These are phyloP conservation scores for Synodontis membranacea DNA, from an alignment of 2,113 vertebrate genomes.

Conservation along the genomic window DNA sequence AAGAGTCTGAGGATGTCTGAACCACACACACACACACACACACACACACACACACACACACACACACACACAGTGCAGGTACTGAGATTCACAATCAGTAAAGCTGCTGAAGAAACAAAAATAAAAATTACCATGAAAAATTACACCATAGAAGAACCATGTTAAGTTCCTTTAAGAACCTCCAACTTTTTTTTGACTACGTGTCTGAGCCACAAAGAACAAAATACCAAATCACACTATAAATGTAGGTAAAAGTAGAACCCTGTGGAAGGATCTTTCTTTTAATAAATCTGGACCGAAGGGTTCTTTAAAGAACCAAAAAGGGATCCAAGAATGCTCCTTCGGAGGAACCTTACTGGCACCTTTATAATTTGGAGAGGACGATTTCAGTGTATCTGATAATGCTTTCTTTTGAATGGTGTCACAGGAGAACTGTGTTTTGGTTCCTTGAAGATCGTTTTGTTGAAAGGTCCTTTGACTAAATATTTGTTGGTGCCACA, in stretches of 20 bases:
- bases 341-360: neutral
- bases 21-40: conserved; percentile 7
- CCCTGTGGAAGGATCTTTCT: neutral
- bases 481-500: neutral
- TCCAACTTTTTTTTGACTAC: no score
- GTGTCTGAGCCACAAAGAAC: neutral
- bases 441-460: neutral
- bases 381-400: neutral
- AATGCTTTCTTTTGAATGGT: neutral
- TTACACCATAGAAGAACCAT: neutral
- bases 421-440: neutral
- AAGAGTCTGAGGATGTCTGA: conserved; percentile 77
- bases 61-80: neutral
- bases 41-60: conserved; percentile 5
- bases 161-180: neutral
- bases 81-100: neutral
- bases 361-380: neutral
- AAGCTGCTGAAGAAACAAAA: neutral
- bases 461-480: neutral
- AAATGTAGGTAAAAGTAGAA: neutral
- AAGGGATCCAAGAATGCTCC: neutral
- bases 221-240: neutral
- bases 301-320: neutral
- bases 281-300: neutral
- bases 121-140: neutral